Percentiles rank a stretch among this genome's conserved stretches.
These are phyloP conservation scores for Limanda limanda DNA, from an alignment of 2,113 vertebrate genomes.

Conservation along the genomic window DNA sequence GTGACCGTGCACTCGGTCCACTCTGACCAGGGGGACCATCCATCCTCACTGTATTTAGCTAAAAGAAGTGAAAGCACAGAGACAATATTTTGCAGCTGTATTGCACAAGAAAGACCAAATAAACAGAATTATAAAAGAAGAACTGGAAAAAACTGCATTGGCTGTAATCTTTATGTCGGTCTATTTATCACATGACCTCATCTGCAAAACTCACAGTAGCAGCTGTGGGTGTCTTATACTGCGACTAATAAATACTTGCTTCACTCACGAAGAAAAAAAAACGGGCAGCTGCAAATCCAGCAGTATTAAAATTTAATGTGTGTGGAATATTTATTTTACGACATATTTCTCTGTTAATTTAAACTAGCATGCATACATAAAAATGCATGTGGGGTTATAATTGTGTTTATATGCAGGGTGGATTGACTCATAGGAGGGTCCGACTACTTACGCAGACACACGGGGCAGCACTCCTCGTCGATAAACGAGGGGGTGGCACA, in stretches of 20 bases:
- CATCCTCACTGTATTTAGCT: conserved; percentile 89
- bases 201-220: conserved; percentile 55
- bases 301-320: conserved; percentile 62
- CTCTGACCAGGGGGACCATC: conserved; percentile 98
- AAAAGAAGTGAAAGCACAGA: conserved; percentile 27
- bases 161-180: conserved; percentile 39
- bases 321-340: conserved; percentile 48
- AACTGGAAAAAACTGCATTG: conserved; percentile 14
- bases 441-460: conserved; percentile 89
- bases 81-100: not conserved
- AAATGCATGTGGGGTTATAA: conserved; percentile 26
- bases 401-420: conserved; percentile 29
- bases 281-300: conserved; percentile 42
- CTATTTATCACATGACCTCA: conserved; percentile 59
- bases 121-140: not conserved
- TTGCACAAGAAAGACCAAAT: not conserved
- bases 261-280: conserved; percentile 59
- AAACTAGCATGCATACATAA: conserved; percentile 41
- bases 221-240: conserved; percentile 58
- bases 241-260: conserved; percentile 59
- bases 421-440: not conserved
- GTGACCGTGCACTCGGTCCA: conserved; percentile 97
- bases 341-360: conserved; percentile 31
- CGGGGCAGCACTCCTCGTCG: conserved; percentile 94
- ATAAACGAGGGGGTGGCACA: conserved; percentile 89